Percentiles rank a stretch among this genome's conserved stretches.
Conservation (phyloP, 2,797 vertebrate species). For the Pyrocephalus nanus region DNA sequence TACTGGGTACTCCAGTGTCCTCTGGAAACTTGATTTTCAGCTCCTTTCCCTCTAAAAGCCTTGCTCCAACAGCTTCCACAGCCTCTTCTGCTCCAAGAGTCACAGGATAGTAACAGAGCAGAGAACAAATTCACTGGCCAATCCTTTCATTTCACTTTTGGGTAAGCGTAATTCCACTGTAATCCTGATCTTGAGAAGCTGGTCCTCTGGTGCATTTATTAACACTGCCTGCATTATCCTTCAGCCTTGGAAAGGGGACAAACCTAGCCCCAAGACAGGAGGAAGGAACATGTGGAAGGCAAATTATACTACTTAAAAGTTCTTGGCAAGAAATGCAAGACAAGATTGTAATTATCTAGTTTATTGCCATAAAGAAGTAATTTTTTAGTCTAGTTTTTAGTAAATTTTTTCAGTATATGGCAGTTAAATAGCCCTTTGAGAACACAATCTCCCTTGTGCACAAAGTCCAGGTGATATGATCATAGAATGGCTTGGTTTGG, state of each 20-base stretch:
- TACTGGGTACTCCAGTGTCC: background rate
- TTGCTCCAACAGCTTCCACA: background rate
- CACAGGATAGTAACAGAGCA: background rate
- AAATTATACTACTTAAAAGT: background rate
- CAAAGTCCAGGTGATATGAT: background rate
- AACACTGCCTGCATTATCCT: constrained; percentile 13
- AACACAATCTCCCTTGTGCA: background rate
- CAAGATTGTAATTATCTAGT: background rate
- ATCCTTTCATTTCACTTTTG: background rate
- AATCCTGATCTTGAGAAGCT: background rate
- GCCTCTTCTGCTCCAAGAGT: background rate
- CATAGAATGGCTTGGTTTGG: background rate
- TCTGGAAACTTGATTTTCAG: background rate
- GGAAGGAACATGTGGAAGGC: background rate
- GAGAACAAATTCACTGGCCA: background rate
- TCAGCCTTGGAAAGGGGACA: background rate
- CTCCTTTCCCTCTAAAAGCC: background rate
- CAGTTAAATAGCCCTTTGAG: background rate
- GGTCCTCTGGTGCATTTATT: background rate
- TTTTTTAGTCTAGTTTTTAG: background rate
- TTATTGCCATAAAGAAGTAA: background rate
- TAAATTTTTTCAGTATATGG: background rate
- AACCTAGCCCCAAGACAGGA: constrained; percentile 2
- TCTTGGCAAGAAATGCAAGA: background rate
- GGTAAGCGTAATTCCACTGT: background rate